Base-by-base conservation (phyloP, 2,888 invertebrate genomes). In the Himalopsyche kuldschensis region DNA sequence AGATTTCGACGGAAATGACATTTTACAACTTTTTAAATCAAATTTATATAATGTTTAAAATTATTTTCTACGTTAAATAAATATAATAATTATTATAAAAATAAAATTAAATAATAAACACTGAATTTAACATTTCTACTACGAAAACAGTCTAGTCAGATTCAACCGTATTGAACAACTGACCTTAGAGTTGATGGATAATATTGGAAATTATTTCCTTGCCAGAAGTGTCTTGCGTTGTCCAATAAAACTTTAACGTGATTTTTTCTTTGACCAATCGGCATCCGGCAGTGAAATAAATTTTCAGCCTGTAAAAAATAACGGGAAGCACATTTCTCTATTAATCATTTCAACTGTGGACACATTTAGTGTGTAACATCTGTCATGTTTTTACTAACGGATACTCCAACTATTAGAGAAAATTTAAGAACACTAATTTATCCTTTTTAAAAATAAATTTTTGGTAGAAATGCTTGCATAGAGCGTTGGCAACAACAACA, bases 1-100 rank as follows among this genome's bases (percentile, higher is more conserved):
- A 87, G 94, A 94, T 93, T 95, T 97, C 88, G 93, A 94, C 84
- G 96, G 96, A 90, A 96, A 97, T 88, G 96, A 95, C 96, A 97
- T 96, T 89, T 87, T 86, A 55, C 17, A 55, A 78, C 30, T 27
- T 48, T 11, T 32, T 10, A 55, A n/a, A 79, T 48, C 17, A 30
- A 76, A 76, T 31, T 24, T 24, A 35, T 69, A 48, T 10, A 80
- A 75, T 20, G 27, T 55, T 75, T 76, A 27, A 81, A 78, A 78
- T 46, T 78, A 20, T 20, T 31, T 30, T 76, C 30, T 24, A 31
- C 10, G 20, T 78, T 17, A 2, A 41, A 41, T 20, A 41, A 32
- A 78, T 24, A 78, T 30, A 17, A 77, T 4, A n/a, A n/a, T 77
- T 77, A 11, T 41, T 46, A 24, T 41, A 31, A 17, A 17, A n/a